phyloP scores from a whole-genome alignment of 2,113 vertebrate genomes.

The Carassius carassius region DNA sequence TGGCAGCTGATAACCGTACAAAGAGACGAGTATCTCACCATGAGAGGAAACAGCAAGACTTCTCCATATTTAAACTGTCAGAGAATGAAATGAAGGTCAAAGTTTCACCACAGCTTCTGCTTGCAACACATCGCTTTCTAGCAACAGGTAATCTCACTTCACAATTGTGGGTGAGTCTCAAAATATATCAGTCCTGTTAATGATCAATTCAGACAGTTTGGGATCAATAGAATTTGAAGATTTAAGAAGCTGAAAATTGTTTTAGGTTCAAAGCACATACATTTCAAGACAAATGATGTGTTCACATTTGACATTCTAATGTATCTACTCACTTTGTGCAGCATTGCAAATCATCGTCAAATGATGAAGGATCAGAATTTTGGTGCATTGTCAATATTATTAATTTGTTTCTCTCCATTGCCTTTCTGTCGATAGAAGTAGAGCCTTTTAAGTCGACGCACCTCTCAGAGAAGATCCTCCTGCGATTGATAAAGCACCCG shows the following conservation, averaged over 20 bases:
- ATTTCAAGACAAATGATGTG: not conserved
- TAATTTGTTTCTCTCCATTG: not conserved
- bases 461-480: slow-evolving; percentile 94
- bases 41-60: slow-evolving; percentile 92
- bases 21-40: slow-evolving; percentile 89
- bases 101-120: slow-evolving; percentile 90
- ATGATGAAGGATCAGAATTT: not conserved
- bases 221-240: not conserved
- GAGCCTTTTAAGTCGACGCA: slow-evolving; percentile 89
- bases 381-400: not conserved
- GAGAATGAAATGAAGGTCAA: slow-evolving; percentile 92
- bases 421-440: slow-evolving; percentile 77
- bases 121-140: slow-evolving; percentile 96
- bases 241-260: not conserved
- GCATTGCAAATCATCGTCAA: not conserved
- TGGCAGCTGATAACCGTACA: slow-evolving; percentile 86
- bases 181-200: not conserved
- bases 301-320: not conserved
- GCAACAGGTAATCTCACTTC: slow-evolving; percentile 82
- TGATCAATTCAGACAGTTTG: not conserved
- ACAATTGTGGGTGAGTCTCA: not conserved
- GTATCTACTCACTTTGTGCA: not conserved
- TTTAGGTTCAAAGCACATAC: not conserved
- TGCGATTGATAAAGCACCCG: slow-evolving; percentile 92
- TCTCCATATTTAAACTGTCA: slow-evolving; percentile 90